A percentile compares a stretch with the other conserved stretches of the same genome.
These are phyloP conservation scores for Tetramorium simillimum DNA, from an alignment of 1,140 invertebrate species.

Conservation along the genomic window DNA sequence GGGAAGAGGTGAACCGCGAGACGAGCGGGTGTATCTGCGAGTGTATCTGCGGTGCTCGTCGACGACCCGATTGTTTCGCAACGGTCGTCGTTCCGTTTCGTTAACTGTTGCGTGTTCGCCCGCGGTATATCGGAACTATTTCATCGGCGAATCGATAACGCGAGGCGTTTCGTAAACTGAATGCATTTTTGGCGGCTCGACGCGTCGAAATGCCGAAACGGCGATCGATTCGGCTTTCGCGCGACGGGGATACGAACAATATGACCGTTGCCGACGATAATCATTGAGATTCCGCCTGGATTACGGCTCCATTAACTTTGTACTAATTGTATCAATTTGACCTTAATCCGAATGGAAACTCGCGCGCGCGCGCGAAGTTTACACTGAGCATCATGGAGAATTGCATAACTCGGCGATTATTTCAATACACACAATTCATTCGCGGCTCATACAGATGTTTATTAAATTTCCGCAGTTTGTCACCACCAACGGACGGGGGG, in stretches of 20 bases:
- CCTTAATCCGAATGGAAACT: neutral
- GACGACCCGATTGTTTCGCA: neutral
- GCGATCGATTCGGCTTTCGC: neutral
- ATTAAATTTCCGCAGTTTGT: neutral
- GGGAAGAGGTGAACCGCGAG: neutral
- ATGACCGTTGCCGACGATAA: neutral
- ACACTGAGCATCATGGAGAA: neutral
- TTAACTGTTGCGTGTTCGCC: too few species aligned
- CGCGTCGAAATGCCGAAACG: neutral
- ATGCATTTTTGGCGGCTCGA: neutral
- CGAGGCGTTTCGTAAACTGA: neutral
- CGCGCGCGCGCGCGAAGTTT: neutral
- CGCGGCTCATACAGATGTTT: neutral
- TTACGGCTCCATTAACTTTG: slow-evolving; percentile 10
- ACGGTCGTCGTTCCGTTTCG: neutral
- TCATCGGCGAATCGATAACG: neutral
- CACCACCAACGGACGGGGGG: neutral
- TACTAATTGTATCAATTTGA: neutral
- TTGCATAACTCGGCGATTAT: neutral
- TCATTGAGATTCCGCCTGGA: neutral
- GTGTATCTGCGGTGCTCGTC: neutral
- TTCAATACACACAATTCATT: neutral
- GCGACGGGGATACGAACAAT: neutral
- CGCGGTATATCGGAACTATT: neutral
- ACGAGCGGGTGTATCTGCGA: neutral